These are phyloP conservation scores for Philotrypesis tridentata DNA, from an alignment of 1,140 invertebrate genomes.

Conservation along the genomic window DNA sequence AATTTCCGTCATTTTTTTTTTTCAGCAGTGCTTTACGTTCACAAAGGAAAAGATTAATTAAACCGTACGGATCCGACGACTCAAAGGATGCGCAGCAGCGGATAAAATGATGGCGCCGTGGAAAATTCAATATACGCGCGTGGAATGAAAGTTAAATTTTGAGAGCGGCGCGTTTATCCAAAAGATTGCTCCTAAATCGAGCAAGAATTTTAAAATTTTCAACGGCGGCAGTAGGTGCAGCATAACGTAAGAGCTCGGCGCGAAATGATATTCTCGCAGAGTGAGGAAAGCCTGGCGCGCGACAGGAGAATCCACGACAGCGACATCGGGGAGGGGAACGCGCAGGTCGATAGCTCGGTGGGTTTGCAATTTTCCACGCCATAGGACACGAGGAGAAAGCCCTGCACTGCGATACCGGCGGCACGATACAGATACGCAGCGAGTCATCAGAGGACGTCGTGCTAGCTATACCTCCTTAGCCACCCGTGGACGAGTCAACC, in stretches of 20 bases:
- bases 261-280: not conserved
- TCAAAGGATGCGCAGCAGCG: no score
- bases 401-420: conserved; percentile 7
- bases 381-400: conserved; percentile 40
- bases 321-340: not conserved
- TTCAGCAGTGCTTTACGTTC: no score
- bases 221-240: no score
- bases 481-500: not conserved
- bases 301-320: no score
- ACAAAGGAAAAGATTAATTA: no score
- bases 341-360: conserved; percentile 42
- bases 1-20: no score
- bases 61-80: no score
- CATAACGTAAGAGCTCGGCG: not conserved
- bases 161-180: not conserved
- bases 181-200: not conserved
- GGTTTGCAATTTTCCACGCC: conserved; percentile 52
- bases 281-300: not conserved
- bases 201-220: not conserved
- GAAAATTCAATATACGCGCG: not conserved
- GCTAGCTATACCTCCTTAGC: not conserved
- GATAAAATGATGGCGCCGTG: no score
- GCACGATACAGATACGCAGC: conserved; percentile 26
- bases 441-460: conserved; percentile 48
- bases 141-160: no score